Conservation (phyloP, 2,113 vertebrate species). For the Chaenogobius annularis region DNA sequence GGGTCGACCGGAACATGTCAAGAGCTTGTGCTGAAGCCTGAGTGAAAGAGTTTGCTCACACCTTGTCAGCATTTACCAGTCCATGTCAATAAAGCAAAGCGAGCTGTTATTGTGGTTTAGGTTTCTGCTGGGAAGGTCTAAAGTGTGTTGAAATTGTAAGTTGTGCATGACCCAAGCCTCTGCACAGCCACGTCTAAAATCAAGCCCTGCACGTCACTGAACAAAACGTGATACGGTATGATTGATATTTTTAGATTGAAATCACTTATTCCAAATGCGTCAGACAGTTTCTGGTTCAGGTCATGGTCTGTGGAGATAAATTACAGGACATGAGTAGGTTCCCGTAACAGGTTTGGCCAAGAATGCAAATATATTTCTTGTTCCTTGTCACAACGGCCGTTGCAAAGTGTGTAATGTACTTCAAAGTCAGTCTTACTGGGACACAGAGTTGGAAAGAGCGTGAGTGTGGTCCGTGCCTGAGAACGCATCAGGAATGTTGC, state of each 20-base stretch:
- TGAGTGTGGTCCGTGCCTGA: constrained; percentile 50
- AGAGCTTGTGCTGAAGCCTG: constrained; percentile 37
- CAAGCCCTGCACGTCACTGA: not conserved
- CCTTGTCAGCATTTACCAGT: constrained; percentile 44
- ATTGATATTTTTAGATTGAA: constrained; percentile 39
- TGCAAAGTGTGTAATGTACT: not conserved
- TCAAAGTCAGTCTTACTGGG: constrained; percentile 10
- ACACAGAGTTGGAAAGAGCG: constrained; percentile 24
- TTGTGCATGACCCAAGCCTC: not conserved
- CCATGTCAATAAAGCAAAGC: constrained; percentile 39
- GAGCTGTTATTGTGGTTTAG: constrained; percentile 24
- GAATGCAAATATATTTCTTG: constrained; percentile 41
- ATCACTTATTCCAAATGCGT: constrained; percentile 56
- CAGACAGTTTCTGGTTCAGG: constrained; percentile 53
- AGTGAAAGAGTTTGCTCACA: constrained; percentile 69
- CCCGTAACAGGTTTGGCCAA: constrained; percentile 11
- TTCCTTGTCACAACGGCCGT: not conserved
- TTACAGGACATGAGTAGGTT: constrained; percentile 64
- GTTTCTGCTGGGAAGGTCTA: constrained; percentile 13
- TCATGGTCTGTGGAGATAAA: constrained; percentile 66
- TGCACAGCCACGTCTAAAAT: not conserved
- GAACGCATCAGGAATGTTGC: constrained; percentile 74
- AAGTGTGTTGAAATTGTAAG: not conserved
- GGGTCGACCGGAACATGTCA: constrained; percentile 46
- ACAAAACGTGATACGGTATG: constrained; percentile 16